Percentiles rank a stretch among this genome's conserved stretches.
Evolutionary conservation across 2,888 invertebrate genomes (phyloP).

Genomic region (Nesidiocoris tenuis): DNA sequence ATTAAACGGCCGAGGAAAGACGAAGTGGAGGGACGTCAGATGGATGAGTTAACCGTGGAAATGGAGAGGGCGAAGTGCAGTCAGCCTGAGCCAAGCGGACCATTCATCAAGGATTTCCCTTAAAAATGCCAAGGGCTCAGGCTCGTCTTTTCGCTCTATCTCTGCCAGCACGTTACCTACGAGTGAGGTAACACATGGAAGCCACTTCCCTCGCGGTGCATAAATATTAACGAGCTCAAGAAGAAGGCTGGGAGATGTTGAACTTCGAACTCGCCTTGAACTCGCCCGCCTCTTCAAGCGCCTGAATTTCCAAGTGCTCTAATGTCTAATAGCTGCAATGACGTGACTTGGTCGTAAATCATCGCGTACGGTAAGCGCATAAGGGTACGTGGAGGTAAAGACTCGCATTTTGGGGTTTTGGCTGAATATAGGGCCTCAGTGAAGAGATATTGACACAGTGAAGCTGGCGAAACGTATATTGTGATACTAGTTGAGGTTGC

Average conservation of each 20-base stretch:
- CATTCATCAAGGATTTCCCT: background rate
- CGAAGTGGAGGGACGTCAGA: background rate
- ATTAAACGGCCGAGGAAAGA: no score
- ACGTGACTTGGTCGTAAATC: background rate
- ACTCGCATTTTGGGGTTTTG: slow-evolving; percentile 6
- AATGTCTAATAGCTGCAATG: background rate
- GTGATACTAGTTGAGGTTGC: background rate
- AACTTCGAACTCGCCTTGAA: background rate
- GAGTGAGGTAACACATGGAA: background rate
- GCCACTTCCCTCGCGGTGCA: background rate
- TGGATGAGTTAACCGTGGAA: background rate
- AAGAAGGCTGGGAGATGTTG: background rate
- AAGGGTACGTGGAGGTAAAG: no score
- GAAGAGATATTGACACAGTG: background rate
- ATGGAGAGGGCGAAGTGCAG: background rate
- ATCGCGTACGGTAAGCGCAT: no score
- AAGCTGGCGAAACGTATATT: slow-evolving; percentile 7
- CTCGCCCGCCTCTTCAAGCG: background rate
- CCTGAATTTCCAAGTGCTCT: background rate
- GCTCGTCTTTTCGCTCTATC: background rate
- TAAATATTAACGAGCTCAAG: background rate
- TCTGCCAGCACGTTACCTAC: background rate
- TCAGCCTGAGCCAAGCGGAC: background rate
- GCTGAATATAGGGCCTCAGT: slow-evolving; percentile 2
- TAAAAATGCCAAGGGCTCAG: background rate